Conservation (phyloP, 2,113 vertebrate species). For the Raphicerus campestris region DNA sequence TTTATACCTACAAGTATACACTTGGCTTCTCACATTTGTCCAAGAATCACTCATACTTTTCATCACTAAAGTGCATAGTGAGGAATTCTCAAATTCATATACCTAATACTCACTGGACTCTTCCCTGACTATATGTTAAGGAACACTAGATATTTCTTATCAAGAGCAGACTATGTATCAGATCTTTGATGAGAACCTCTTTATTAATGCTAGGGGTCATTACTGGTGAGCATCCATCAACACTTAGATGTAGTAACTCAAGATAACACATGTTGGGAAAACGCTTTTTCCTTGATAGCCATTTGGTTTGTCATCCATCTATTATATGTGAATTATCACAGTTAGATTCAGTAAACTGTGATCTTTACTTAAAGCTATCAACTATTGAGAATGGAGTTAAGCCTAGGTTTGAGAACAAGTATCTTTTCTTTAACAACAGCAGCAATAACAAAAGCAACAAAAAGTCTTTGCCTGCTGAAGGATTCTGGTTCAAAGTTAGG, state of each 20-base stretch:
- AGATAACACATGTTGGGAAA: neutral
- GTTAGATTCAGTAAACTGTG: neutral
- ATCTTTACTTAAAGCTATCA: neutral
- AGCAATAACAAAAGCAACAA: neutral
- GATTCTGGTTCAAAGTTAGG: conserved; percentile 1
- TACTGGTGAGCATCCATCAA: neutral
- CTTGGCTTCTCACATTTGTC: neutral
- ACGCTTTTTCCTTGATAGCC: neutral
- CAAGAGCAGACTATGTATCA: neutral
- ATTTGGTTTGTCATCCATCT: neutral
- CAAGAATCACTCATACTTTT: neutral
- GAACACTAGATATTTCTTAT: neutral
- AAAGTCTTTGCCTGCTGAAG: neutral
- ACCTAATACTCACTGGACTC: neutral
- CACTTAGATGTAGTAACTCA: neutral
- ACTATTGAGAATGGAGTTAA: neutral
- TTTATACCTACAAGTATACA: neutral
- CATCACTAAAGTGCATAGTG: neutral
- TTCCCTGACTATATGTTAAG: neutral
- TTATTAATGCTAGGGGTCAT: neutral
- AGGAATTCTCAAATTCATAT: neutral
- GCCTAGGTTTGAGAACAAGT: neutral
- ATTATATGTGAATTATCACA: neutral
- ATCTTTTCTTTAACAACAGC: neutral
- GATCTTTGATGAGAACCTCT: neutral